Evolutionary conservation across 2,797 vertebrate genomes (phyloP).

Genomic region (Oceanodroma leucorhoa): DNA sequence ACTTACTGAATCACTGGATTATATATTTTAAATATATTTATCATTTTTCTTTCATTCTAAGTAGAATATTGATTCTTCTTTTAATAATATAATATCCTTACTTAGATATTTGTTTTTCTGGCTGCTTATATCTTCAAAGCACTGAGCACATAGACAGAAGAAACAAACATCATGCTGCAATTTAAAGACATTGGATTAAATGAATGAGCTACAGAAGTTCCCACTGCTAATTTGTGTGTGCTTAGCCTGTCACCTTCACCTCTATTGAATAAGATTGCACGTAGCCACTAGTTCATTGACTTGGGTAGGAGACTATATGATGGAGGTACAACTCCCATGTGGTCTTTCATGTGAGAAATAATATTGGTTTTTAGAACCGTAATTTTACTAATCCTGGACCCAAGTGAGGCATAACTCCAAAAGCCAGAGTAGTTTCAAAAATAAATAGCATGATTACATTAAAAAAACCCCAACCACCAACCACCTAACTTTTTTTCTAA

Average conservation of each 20-base stretch:
- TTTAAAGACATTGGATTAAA: not conserved
- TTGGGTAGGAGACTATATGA: not conserved
- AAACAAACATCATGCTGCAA: not conserved
- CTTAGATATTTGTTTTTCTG: not conserved
- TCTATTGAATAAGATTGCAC: not conserved
- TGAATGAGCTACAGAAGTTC: not conserved
- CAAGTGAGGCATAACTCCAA: not conserved
- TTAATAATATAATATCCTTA: not conserved
- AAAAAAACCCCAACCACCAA: not conserved
- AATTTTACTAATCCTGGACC: not conserved
- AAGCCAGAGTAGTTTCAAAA: not conserved
- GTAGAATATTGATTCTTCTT: not conserved
- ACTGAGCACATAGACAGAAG: not conserved
- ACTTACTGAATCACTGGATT: not conserved
- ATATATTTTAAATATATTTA: not conserved
- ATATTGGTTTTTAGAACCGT: not conserved
- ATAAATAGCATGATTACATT: not conserved
- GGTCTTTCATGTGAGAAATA: not conserved
- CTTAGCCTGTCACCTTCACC: not conserved
- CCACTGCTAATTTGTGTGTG: not conserved
- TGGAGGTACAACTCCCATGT: not conserved
- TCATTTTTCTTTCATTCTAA: not conserved
- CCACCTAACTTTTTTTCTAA: not conserved
- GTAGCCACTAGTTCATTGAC: not conserved
- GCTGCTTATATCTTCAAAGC: not conserved